Percentiles rank a stretch among this genome's conserved stretches.
Conservation (phyloP, 2,888 invertebrate genomes). For the Abscondita cerata region DNA sequence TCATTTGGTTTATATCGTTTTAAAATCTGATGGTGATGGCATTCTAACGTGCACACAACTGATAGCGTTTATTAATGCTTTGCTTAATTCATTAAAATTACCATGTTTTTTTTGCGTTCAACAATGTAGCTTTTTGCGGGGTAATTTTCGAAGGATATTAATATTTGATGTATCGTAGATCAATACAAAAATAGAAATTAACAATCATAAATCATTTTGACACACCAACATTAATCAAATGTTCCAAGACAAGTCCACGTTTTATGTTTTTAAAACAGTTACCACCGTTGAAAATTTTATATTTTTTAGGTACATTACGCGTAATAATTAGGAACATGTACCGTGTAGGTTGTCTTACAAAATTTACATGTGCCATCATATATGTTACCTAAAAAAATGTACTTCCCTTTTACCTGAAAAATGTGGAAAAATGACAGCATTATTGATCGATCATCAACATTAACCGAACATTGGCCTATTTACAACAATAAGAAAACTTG, state of each 20-base stretch:
- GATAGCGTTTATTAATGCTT: too few species aligned
- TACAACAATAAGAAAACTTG: neutral
- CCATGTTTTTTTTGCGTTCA: neutral
- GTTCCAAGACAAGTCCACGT: neutral
- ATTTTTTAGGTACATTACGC: neutral
- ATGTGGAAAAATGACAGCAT: constrained; percentile 2
- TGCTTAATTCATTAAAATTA: neutral
- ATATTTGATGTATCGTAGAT: constrained; percentile 8
- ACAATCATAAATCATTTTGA: constrained; percentile 12
- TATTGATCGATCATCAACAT: constrained; percentile 8
- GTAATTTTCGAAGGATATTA: neutral
- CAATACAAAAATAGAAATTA: constrained; percentile 12
- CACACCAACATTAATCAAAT: constrained; percentile 10
- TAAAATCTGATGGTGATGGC: too few species aligned
- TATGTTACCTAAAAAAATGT: neutral
- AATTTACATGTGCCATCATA: neutral
- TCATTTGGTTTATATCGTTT: too few species aligned
- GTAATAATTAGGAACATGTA: neutral
- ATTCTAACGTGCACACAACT: too few species aligned
- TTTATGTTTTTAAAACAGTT: constrained; percentile 1
- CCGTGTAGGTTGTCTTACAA: constrained; percentile 1
- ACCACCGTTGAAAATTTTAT: neutral
- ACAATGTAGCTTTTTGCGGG: neutral
- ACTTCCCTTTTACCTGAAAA: neutral
- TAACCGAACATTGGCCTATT: constrained; percentile 7